These are phyloP conservation scores for Bellardia pandia DNA, from an alignment of 2,888 invertebrate species.

Conservation along the genomic window DNA sequence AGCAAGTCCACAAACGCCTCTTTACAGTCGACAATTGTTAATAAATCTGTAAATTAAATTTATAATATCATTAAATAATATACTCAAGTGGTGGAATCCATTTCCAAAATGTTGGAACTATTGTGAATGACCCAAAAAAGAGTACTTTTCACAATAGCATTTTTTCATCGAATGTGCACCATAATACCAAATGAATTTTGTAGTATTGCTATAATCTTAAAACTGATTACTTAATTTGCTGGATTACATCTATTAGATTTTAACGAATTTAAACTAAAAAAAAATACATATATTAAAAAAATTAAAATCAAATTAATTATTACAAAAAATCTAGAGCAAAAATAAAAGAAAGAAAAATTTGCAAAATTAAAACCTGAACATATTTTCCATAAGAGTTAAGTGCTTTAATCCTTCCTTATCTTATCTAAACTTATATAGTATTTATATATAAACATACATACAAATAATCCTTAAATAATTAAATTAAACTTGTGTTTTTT, in stretches of 20 bases:
- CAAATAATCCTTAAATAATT: conserved; percentile 36
- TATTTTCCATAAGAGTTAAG: conserved; percentile 69
- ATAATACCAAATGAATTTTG: too few relatives aligned
- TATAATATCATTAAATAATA: too few relatives aligned
- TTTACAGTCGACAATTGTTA: too few relatives aligned
- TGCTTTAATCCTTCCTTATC: conserved; percentile 67
- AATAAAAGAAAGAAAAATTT: conserved; percentile 45
- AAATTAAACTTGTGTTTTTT: conserved; percentile 38
- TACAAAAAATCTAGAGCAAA: conserved; percentile 34
- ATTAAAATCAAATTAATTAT: conserved; percentile 2
- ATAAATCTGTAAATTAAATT: too few relatives aligned
- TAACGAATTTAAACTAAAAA: conserved; percentile 53
- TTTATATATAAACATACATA: conserved; percentile 5
- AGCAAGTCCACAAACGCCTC: too few relatives aligned
- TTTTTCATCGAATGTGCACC: too few relatives aligned
- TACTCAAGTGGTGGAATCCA: too few relatives aligned
- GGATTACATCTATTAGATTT: conserved; percentile 40
- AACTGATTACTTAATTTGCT: conserved; percentile 27
- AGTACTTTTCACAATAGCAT: too few relatives aligned
- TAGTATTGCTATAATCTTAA: too few relatives aligned
- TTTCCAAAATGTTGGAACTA: too few relatives aligned
- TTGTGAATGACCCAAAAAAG: too few relatives aligned
- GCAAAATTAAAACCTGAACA: conserved; percentile 35
- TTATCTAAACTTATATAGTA: conserved; percentile 43
- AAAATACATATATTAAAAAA: conserved; percentile 1